These are phyloP conservation scores for Cyclophora albipunctata DNA, from an alignment of 2,888 invertebrate species.

Conservation along the genomic window DNA sequence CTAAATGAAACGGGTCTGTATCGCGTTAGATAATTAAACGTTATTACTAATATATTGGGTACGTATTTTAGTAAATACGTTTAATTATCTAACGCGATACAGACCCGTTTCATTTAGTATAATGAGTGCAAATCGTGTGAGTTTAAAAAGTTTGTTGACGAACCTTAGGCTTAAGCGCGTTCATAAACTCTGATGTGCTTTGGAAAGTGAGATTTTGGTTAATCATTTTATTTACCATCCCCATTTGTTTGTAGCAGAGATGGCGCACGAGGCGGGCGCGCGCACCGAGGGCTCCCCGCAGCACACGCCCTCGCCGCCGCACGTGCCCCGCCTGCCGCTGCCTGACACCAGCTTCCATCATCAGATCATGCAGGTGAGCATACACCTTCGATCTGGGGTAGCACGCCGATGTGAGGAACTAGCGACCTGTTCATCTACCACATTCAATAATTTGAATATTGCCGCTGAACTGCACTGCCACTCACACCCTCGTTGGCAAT, in stretches of 20 bases:
- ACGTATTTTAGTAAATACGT: no score
- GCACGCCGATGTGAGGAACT: background rate
- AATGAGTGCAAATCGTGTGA: no score
- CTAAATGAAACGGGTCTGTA: no score
- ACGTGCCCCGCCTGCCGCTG: slow-evolving; percentile 68
- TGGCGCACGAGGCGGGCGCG: slow-evolving; percentile 63
- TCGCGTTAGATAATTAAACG: no score
- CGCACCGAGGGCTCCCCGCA: slow-evolving; percentile 61
- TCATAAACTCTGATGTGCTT: no score
- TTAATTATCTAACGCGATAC: no score
- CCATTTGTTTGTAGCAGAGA: slow-evolving; percentile 40
- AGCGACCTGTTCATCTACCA: background rate
- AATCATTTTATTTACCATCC: no score
- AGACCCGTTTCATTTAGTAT: no score
- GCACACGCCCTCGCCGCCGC: slow-evolving; percentile 69
- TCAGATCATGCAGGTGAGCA: slow-evolving; percentile 79
- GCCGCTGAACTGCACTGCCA: background rate
- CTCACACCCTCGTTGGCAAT: background rate
- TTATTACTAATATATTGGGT: no score
- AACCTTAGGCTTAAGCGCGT: no score
- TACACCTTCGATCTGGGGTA: background rate
- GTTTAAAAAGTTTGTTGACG: no score
- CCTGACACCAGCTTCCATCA: slow-evolving; percentile 80
- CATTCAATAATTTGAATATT: background rate
- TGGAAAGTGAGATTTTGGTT: no score